Base-by-base conservation (phyloP, 2,888 invertebrate species). In the Dolichopus griseipennis region DNA sequence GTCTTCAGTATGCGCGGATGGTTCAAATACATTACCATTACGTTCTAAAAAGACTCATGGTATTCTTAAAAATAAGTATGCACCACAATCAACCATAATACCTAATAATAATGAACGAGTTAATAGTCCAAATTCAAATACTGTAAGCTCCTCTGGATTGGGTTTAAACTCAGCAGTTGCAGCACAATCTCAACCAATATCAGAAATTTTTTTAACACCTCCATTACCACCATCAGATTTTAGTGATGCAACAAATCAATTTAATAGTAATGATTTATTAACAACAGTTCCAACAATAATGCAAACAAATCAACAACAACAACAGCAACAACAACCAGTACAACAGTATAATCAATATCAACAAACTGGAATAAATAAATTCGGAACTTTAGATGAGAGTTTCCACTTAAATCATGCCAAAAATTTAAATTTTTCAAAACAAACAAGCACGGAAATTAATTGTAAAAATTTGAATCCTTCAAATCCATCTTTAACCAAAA, bases 391-490 rank as follows among this genome's bases (percentile, higher is more conserved):
- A 4, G 27, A 27, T 27, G 27, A 27, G 41, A 15, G 9, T 18
- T 52, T 12, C n/a, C 52, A 52, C 3, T 52, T 52, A 52, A 52
- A 52, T 52, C 52, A 52, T 52, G 18, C 52, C 15, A 52, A 52
- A 52, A 52, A 52, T 52, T 62, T 62, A 62, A 62, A 20, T 62
- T 52, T 52, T 52, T 15, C 52, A 6, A 52, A 52, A 52, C 37
- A 37, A 37, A n/a, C 33, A 22, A 62, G 63, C 34, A 67, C 69
- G 33, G 63, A 64, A 15, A 37, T 69, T 5, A 70, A 65, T 22
- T 65, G 65, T 61, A 61, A 67, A 65, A 68, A 64, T 61, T 22
- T 64, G 43, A 68, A 68, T 64, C 65, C 68, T 33, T 68, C 6
- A 52, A 18, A 52, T 52, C 8, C 8, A 12, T 52, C 15, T 52